Conservation (phyloP, 2,888 invertebrate genomes). For the Diarsia mendica region DNA sequence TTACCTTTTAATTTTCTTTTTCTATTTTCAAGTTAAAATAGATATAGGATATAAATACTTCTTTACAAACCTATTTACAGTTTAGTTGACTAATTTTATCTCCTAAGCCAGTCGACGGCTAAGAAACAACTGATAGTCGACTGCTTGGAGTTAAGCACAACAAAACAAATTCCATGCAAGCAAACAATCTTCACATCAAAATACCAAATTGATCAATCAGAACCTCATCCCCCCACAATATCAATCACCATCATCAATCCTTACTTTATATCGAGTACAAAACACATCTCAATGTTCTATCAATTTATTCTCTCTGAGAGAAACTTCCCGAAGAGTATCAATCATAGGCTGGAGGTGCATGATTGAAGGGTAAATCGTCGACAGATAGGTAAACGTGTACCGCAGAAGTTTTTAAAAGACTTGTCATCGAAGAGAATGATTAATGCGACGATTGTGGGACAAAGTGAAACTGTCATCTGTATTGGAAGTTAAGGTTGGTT, state of each 20-base stretch:
- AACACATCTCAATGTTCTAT: conserved; percentile 59
- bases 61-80: no score
- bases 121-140: no score
- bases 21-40: no score
- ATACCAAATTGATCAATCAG: conserved; percentile 28
- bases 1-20: no score
- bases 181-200: not conserved
- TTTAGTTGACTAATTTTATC: no score
- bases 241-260: conserved; percentile 53
- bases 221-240: conserved; percentile 16
- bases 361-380: conserved; percentile 76
- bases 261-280: conserved; percentile 51
- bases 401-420: conserved; percentile 72
- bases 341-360: conserved; percentile 70
- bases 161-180: not conserved
- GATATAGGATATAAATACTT: no score
- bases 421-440: conserved; percentile 75
- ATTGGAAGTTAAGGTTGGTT: conserved; percentile 21
- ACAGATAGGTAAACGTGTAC: conserved; percentile 69
- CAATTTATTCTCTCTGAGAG: conserved; percentile 61
- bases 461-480: conserved; percentile 72
- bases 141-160: no score
- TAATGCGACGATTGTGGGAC: conserved; percentile 72
- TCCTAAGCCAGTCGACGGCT: no score
- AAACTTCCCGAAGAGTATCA: conserved; percentile 68